Evolutionary conservation across 2,113 vertebrate species (phyloP).

Genomic region (Sceloporus undulatus): DNA sequence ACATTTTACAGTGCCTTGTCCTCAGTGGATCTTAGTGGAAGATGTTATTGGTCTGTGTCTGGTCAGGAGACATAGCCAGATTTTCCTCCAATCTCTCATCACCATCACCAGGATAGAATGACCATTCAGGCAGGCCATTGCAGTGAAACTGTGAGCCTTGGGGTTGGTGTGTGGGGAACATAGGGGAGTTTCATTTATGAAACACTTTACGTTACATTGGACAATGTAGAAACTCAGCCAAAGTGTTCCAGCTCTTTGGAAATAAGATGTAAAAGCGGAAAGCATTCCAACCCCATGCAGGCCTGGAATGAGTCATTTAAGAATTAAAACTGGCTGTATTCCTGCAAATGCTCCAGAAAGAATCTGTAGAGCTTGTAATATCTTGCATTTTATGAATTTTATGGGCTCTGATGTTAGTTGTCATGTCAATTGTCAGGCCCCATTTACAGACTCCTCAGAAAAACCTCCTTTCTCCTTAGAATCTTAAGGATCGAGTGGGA

Average conservation of each 20-base stretch:
- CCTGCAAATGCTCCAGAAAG: neutral
- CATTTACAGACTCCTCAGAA: slow-evolving; percentile 60
- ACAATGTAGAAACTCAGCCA: no score
- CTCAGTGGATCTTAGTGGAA: no score
- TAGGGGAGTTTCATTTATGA: no score
- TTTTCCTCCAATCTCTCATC: no score
- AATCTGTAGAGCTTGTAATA: slow-evolving; percentile 39
- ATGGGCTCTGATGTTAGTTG: slow-evolving; percentile 59
- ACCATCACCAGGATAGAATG: no score
- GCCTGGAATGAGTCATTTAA: fast-evolving
- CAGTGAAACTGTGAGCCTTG: no score
- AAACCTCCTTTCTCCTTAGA: slow-evolving; percentile 60
- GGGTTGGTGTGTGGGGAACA: no score
- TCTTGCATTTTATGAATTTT: slow-evolving; percentile 53
- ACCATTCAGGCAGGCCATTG: no score
- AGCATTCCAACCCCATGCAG: neutral
- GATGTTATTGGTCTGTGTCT: no score
- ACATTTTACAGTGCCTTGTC: no score
- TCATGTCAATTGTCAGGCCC: slow-evolving; percentile 46
- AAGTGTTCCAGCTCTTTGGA: neutral
- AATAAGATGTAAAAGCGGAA: neutral
- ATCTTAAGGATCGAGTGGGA: slow-evolving; percentile 45
- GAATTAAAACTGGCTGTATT: fast-evolving
- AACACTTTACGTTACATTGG: no score
- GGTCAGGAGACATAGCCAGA: no score